phyloP scores from a whole-genome alignment of 1,140 invertebrate species.

The Cotesia vestalis region DNA sequence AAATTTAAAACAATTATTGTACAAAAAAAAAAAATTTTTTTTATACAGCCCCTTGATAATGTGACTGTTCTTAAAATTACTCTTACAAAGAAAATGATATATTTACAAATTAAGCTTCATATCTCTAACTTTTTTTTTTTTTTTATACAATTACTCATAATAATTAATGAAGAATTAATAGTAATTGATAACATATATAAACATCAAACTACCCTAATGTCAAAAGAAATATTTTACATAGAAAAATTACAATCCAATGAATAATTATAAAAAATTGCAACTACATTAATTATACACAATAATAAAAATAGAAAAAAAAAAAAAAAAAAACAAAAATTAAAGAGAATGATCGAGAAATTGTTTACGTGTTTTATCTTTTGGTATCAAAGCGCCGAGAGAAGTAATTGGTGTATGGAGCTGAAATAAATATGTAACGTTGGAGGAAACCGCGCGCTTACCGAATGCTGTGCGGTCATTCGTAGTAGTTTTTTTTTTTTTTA shows the following conservation, averaged over 20 bases:
- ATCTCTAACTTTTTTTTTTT: conserved; percentile 48
- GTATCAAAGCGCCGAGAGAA: conserved; percentile 8
- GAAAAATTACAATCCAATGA: conserved; percentile 58
- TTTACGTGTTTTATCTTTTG: too few species aligned
- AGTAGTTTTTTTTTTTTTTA: conserved; percentile 8
- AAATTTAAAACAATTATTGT: background rate
- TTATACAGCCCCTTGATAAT: conserved; percentile 59
- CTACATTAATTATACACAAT: conserved; percentile 32
- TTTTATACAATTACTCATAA: conserved; percentile 58
- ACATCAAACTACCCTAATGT: conserved; percentile 55
- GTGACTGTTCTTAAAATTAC: conserved; percentile 52
- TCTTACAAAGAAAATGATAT: conserved; percentile 54
- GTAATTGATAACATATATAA: conserved; percentile 50
- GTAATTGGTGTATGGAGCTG: background rate
- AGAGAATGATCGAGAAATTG: too few species aligned
- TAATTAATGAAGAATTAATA: conserved; percentile 43
- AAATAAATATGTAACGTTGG: background rate
- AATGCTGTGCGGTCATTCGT: conserved; percentile 3
- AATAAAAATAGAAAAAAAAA: conserved; percentile 7
- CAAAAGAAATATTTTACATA: conserved; percentile 66
- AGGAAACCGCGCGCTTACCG: conserved; percentile 1
- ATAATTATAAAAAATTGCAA: conserved; percentile 21
- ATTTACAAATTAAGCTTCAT: conserved; percentile 54
- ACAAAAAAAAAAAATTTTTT: conserved; percentile 47
- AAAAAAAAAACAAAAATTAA: conserved; percentile 17